phyloP scores from a whole-genome alignment of 92 coral and sea anemone genomes.

The Desmophyllum pertusum region DNA sequence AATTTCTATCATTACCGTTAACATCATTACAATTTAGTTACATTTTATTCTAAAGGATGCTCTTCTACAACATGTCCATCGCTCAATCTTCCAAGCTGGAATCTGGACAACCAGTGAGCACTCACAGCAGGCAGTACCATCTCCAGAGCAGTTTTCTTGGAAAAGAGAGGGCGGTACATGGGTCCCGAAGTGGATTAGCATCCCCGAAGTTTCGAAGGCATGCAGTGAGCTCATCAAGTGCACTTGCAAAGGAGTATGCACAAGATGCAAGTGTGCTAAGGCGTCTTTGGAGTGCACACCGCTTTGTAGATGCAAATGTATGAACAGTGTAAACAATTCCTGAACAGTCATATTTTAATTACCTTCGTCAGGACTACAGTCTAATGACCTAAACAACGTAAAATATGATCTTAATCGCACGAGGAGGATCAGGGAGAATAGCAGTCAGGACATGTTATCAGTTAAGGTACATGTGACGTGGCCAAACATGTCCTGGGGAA shows the following conservation, averaged over 20 bases:
- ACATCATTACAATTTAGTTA: too few species aligned
- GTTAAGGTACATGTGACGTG: too few species aligned
- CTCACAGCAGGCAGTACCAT: slow-evolving; percentile 51
- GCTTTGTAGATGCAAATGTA: slow-evolving; percentile 64
- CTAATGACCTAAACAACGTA: too few species aligned
- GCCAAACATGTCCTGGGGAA: slow-evolving; percentile 44
- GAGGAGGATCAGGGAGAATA: too few species aligned
- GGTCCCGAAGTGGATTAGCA: too few species aligned
- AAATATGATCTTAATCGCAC: too few species aligned
- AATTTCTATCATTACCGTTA: too few species aligned
- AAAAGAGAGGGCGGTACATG: slow-evolving; percentile 42
- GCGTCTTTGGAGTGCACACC: slow-evolving; percentile 60
- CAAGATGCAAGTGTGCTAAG: slow-evolving; percentile 67
- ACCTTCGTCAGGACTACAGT: too few species aligned
- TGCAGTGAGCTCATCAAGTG: slow-evolving; percentile 63
- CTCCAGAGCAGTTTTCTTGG: slow-evolving; percentile 66
- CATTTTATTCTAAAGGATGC: slow-evolving; percentile 51
- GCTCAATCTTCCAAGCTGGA: slow-evolving; percentile 60
- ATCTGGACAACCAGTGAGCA: slow-evolving; percentile 65
- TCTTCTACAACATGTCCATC: slow-evolving; percentile 50
- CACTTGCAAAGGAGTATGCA: slow-evolving; percentile 63
- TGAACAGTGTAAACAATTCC: slow-evolving; percentile 40
- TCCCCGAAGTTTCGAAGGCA: too few species aligned
- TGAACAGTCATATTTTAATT: slow-evolving; percentile 32
- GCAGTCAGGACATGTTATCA: too few species aligned